phyloP scores from a whole-genome alignment of 2,797 vertebrate species.

The Oreortyx pictus region DNA sequence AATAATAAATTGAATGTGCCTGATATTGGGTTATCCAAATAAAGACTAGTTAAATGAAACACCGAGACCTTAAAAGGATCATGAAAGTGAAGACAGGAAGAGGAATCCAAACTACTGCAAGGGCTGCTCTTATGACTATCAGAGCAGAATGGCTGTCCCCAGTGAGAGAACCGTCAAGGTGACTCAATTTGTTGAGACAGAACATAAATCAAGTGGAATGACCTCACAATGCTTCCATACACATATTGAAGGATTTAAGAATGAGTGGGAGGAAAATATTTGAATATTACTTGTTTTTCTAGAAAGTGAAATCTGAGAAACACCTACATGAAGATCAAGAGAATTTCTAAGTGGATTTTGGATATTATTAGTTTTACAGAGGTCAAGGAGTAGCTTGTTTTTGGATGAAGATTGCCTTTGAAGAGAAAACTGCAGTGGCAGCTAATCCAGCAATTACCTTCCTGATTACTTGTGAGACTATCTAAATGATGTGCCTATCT shows the following conservation, averaged over 20 bases:
- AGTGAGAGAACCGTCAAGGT: not conserved
- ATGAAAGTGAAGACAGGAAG: not conserved
- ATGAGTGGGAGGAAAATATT: not conserved
- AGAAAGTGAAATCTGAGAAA: conserved; percentile 15
- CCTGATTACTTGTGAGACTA: conserved; percentile 28
- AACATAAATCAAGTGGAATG: not conserved
- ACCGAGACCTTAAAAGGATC: not conserved
- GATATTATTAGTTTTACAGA: not conserved
- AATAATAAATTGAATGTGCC: not conserved
- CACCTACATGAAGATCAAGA: not conserved
- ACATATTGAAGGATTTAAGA: not conserved
- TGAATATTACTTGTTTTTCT: conserved; percentile 4
- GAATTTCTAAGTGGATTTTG: conserved; percentile 6
- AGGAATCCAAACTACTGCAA: not conserved
- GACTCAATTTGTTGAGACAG: not conserved
- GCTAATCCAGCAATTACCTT: conserved; percentile 37
- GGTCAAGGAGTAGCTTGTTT: conserved; percentile 8
- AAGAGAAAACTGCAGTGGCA: conserved; percentile 7
- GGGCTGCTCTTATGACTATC: not conserved
- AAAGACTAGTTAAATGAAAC: not conserved
- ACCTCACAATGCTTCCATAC: not conserved
- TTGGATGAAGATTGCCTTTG: not conserved
- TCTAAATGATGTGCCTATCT: not conserved
- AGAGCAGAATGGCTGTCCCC: not conserved
- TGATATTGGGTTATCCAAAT: not conserved